Base-by-base conservation (phyloP, 92 coral and sea anemone species). In the Palythoa grandis region DNA sequence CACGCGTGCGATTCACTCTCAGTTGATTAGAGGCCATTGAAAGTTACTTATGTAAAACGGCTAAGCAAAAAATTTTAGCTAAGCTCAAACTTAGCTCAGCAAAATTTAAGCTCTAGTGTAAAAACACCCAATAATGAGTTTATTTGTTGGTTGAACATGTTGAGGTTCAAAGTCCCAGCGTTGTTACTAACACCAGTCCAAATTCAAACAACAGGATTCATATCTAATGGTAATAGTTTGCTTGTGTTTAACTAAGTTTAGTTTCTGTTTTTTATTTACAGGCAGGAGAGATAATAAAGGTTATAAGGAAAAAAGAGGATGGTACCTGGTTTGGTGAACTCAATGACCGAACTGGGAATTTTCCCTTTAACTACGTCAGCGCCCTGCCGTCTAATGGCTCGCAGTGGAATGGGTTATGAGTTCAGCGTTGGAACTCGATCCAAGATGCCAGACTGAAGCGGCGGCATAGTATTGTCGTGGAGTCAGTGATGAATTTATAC, bases 261-360 rank as follows among this genome's bases (percentile, higher is more conserved):
- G 61, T 56, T 7, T 56, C 19, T 56, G 19, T 56, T 56, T 56
- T 56, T 56, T 56, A 7, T 48, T 89, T 85, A 69, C 95, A 97
- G 99, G 93, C 86, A 95, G 98, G 98, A 66, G 98, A 97, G 54
- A 38, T 88, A 72, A 89, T 97, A 67, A 97, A 92, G 74, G 95
- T 97, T 17, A 76, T 91, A 58, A 95, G 87, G 73, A 95, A 93
- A 91, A 82, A 97, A 53, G 98, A 94, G 14, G 95, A 97, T 85
- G 99, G 99, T 3, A 85, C 87, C 53, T 97, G 99, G 99, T 95
- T 95, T 92, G 99, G 99, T 15, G 98, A 97, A 60, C 82, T 90
- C 25, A 90, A 92, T 60, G 94, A 92, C 76, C 90, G 91, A 83
- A 93, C 94, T 19, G 99, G 99, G 3, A 90, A 91, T 65, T 97